Evolutionary conservation across 2,888 invertebrate species (phyloP), one percentile per base, ranked within the genome.

Genomic region (Cordilura impudica): DNA sequence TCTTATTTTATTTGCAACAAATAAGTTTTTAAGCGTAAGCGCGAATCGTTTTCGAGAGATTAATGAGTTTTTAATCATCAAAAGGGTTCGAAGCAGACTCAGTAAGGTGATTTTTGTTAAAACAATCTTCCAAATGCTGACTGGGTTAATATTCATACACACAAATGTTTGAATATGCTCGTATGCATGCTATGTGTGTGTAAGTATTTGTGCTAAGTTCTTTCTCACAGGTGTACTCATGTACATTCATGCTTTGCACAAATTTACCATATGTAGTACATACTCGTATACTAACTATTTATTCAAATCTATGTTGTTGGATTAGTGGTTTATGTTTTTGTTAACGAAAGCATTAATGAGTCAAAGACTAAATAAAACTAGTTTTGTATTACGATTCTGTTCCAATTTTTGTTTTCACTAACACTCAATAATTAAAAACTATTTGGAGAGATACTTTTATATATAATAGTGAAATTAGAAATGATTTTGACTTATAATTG

Each of bases 311-410:
- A 31, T 6, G 31, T 31, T 31, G 8, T 31, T 39, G 35, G 12
- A 39, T 45, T 4, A 51, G 51, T 51, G 16, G 3, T 67, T 29
- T 70, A 10, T 63, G 23, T 47, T 26, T 47, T 43, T 56, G 39
- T 29, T 26, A 43, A 10, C 16, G 31, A n/a, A 49, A 45, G 47
- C 29, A 56, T 16, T 51, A 56, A 54, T 26, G 61, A 72, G 60
- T 63, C 35, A 73, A 53, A 65, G 35, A 65, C 35, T 23, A 73
- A 73, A 23, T 51, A 23, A 73, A 75, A 79, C 70, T 75, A 63
- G 74, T 75, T 78, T 79, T 71, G 35, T 78, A n/a, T 51, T 45
- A 66, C 47, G 53, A 70, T 43, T 66, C 31, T 75, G 74, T 79
- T 71, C 71, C 61, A 74, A 31, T 70, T 74, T 73, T 54, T n/a